Evolutionary conservation across 2,113 vertebrate genomes (phyloP).

Genomic region (Oncorhynchus nerka): DNA sequence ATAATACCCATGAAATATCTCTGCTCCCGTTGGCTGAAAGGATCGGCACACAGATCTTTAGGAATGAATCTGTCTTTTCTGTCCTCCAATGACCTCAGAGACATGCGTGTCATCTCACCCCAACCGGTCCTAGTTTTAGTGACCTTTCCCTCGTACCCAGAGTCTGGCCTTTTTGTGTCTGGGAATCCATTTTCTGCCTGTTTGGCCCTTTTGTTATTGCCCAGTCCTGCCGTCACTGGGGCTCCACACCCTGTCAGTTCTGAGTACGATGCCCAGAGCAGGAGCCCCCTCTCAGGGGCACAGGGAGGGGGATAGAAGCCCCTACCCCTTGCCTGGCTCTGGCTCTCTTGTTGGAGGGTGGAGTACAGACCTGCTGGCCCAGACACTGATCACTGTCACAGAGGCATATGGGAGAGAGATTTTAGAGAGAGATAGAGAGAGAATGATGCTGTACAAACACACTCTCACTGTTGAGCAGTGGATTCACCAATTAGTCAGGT

Average conservation of each 20-base stretch:
- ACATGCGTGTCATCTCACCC: background rate
- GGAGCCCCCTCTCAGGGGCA: conserved; percentile 7
- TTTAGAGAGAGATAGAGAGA: too few species aligned
- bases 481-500: background rate
- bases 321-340: background rate
- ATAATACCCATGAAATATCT: too few species aligned
- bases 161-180: conserved; percentile 5
- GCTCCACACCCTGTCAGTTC: conserved; percentile 14
- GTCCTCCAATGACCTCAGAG: background rate
- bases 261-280: conserved; percentile 1
- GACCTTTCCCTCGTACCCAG: background rate
- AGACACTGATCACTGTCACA: background rate
- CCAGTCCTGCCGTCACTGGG: background rate
- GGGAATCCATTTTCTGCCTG: conserved; percentile 16
- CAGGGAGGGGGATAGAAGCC: background rate
- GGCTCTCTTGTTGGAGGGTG: background rate
- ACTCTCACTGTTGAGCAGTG: background rate
- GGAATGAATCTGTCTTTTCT: background rate
- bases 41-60: too few species aligned
- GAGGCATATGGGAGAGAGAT: background rate
- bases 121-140: background rate
- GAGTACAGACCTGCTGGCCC: background rate
- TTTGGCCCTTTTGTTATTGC: conserved; percentile 16
- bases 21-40: too few species aligned
- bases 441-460: background rate